Percentiles rank a stretch among this genome's conserved stretches.
Conservation (phyloP, 2,113 vertebrate genomes). For the Trematomus loennbergii region DNA sequence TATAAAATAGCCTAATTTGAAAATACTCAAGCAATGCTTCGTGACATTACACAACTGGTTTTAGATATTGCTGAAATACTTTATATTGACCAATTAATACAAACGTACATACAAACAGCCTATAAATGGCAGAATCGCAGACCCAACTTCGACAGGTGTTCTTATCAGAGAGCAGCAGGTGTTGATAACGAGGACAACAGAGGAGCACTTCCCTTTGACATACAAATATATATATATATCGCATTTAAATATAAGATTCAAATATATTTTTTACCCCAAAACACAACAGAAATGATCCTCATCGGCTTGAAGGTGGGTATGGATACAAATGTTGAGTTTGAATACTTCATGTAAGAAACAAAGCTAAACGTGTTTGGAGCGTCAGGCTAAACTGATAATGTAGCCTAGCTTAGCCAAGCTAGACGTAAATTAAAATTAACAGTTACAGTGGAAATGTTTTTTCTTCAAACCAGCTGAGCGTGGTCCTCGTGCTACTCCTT, state of each 20-base stretch:
- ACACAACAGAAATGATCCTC: conserved; percentile 25
- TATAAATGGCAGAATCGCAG: neutral
- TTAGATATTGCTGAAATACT: neutral
- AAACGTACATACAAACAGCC: too few species aligned
- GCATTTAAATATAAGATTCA: neutral
- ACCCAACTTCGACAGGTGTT: conserved; percentile 45
- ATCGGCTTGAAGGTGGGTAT: conserved; percentile 58
- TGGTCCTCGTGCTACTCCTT: conserved; percentile 52
- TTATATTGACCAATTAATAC: neutral
- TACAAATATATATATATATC: neutral
- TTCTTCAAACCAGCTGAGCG: conserved; percentile 49
- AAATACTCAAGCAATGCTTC: too few species aligned
- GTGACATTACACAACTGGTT: too few species aligned
- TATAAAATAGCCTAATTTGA: too few species aligned
- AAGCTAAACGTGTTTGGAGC: neutral
- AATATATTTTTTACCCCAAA: neutral
- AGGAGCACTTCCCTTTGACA: neutral
- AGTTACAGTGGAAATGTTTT: neutral
- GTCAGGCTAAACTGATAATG: neutral
- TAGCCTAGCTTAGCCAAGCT: neutral
- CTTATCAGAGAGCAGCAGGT: conserved; percentile 46
- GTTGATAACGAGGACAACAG: conserved; percentile 6
- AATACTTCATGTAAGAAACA: neutral
- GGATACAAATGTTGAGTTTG: neutral
- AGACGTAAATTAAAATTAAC: neutral